Evolutionary conservation across 2,113 vertebrate species (phyloP).

Genomic region (Gnathonemus longibarbis): DNA sequence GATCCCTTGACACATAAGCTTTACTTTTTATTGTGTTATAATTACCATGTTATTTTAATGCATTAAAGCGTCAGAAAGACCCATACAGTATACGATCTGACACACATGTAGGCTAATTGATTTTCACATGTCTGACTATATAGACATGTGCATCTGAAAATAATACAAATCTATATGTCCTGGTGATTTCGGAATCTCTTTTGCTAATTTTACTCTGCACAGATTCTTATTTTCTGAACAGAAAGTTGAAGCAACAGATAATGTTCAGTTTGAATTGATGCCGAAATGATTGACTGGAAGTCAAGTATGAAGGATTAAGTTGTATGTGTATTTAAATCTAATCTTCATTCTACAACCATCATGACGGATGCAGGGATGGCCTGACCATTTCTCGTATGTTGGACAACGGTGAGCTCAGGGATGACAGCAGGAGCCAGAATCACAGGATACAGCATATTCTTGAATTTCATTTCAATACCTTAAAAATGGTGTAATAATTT

Average conservation of each 20-base stretch:
- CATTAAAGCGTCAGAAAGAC: background rate
- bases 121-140: background rate
- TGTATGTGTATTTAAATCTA: background rate
- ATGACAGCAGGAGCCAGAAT: slow-evolving; percentile 80
- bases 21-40: background rate
- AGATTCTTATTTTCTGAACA: background rate
- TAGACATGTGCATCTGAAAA: background rate
- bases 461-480: slow-evolving; percentile 92
- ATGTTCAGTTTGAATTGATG: background rate
- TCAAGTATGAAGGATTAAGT: background rate
- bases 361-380: too few species aligned
- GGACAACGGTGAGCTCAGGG: slow-evolving; percentile 72
- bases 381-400: slow-evolving; percentile 69
- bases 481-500: slow-evolving; percentile 1
- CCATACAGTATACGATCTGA: background rate
- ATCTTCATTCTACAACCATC: background rate
- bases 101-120: background rate
- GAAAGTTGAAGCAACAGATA: background rate
- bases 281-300: background rate
- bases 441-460: slow-evolving; percentile 80
- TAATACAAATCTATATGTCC: background rate
- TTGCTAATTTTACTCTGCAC: background rate
- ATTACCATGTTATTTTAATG: background rate
- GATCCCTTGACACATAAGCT: slow-evolving; percentile 58
- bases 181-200: background rate